phyloP scores from a whole-genome alignment of 35 echinoderm and acorn worm genomes.

The Strongylocentrotus purpuratus region DNA sequence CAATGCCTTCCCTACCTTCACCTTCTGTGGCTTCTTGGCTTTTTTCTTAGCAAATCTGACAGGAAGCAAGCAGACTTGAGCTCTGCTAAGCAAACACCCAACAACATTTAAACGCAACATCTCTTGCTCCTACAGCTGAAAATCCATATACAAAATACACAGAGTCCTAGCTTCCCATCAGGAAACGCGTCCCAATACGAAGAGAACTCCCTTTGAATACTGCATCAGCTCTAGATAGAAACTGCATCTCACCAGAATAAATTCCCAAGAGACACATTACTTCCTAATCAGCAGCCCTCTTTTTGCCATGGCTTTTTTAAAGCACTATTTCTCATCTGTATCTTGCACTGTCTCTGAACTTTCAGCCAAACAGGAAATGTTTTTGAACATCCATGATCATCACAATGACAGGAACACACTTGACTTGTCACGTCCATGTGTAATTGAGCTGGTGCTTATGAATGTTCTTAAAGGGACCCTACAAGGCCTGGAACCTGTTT shows the following conservation, averaged over 20 bases:
- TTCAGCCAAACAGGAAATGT: neutral
- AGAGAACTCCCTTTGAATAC: neutral
- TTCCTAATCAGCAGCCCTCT: neutral
- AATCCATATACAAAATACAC: neutral
- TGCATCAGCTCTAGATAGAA: neutral
- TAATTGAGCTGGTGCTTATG: neutral
- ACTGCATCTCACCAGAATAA: neutral
- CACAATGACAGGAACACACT: neutral
- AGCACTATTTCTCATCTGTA: neutral
- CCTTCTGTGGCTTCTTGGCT: neutral
- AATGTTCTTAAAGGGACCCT: neutral
- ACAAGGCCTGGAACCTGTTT: neutral
- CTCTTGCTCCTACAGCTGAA: neutral
- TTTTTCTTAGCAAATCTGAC: neutral
- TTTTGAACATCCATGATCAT: neutral
- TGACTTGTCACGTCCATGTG: neutral
- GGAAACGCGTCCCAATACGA: neutral
- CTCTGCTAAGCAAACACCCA: neutral
- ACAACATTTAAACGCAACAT: neutral
- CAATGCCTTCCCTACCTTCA: neutral
- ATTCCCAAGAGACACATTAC: neutral
- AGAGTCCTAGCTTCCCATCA: neutral
- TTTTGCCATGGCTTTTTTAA: neutral
- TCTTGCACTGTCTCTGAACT: neutral
- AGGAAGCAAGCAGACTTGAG: neutral